Evolutionary conservation across 2,113 vertebrate genomes (phyloP).

Genomic region (Cephalopholis sonnerati): DNA sequence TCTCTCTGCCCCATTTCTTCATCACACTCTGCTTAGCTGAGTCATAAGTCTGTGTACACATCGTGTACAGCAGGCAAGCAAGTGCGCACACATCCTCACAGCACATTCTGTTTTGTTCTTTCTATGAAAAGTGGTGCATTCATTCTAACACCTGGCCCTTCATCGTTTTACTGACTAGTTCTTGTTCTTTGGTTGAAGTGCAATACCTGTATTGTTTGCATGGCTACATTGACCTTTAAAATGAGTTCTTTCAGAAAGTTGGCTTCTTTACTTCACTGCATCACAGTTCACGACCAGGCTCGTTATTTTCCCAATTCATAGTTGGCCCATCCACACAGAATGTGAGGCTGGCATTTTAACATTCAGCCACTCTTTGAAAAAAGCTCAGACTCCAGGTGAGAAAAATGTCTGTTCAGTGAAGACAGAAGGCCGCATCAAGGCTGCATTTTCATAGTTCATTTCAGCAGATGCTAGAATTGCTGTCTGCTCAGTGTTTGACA

Average conservation of each 20-base stretch:
- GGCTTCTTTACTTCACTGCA: background rate
- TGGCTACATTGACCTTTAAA: background rate
- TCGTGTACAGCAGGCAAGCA: background rate
- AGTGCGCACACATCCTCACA: background rate
- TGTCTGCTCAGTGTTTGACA: background rate
- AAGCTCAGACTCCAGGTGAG: background rate
- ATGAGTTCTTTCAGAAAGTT: background rate
- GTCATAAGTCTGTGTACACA: conserved; percentile 23
- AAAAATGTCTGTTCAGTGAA: background rate
- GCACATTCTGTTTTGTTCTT: background rate
- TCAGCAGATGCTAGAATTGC: background rate
- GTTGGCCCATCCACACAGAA: no score
- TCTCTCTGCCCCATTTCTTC: conserved; percentile 22
- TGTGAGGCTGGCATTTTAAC: background rate
- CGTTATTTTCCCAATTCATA: no score
- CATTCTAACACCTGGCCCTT: background rate
- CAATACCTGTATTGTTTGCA: background rate
- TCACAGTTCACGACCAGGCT: background rate
- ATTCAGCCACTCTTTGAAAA: background rate
- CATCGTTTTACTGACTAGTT: background rate
- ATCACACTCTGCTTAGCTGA: conserved; percentile 22
- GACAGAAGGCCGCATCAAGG: background rate
- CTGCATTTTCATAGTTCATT: background rate
- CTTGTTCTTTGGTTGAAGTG: background rate
- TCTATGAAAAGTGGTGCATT: background rate